Percentiles rank a stretch among this genome's conserved stretches.
Conservation (phyloP, 2,113 vertebrate genomes). For the Mystacornis crossleyi region DNA sequence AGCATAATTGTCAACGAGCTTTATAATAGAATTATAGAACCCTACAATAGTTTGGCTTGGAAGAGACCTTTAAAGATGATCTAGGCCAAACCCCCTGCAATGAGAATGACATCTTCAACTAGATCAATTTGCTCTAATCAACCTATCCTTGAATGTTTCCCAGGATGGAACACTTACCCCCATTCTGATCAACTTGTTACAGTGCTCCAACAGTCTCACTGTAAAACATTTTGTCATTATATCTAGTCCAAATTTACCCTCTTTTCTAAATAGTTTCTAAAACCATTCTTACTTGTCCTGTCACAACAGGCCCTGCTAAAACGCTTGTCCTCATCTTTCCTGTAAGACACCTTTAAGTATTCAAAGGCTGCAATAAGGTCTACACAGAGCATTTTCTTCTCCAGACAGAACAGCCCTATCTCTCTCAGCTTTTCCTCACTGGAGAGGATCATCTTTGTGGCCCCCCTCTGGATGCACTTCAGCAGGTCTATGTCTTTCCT, state of each 20-base stretch:
- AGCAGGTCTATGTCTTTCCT: neutral
- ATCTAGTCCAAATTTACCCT: neutral
- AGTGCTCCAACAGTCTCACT: neutral
- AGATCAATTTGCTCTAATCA: neutral
- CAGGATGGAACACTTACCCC: too few relatives aligned
- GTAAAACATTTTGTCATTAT: neutral
- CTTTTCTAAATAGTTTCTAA: neutral
- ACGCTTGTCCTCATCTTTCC: neutral
- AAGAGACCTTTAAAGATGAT: neutral
- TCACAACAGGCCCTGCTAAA: neutral
- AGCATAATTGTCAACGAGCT: neutral
- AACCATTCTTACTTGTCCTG: neutral
- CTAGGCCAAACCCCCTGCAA: neutral
- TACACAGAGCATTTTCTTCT: neutral
- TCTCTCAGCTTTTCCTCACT: neutral
- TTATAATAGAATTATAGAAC: neutral
- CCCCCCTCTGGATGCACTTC: rapidly evolving
- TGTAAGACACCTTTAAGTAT: neutral
- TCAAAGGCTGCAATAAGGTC: neutral
- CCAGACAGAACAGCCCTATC: neutral
- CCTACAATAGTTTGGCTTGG: neutral
- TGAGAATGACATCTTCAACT: neutral
- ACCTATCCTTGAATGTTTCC: neutral
- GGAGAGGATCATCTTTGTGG: neutral
- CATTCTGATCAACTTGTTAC: neutral